Evolutionary conservation across 1,140 invertebrate species (phyloP).

Genomic region (Frieseomelitta varia): DNA sequence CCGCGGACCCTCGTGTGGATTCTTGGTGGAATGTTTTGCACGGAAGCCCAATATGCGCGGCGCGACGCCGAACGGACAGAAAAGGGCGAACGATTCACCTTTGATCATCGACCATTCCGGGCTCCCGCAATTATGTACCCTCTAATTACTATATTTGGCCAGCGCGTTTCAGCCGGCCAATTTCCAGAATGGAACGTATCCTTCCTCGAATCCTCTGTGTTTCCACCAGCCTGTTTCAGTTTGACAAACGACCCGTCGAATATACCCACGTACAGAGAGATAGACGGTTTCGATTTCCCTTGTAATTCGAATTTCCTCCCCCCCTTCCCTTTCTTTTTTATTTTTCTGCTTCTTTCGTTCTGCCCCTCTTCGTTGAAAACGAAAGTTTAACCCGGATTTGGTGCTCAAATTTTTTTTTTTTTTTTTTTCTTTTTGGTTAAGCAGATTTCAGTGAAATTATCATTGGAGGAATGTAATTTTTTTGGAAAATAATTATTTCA

Average conservation of each 20-base stretch:
- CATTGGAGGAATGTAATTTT: neutral
- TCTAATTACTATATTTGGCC: conserved; percentile 47
- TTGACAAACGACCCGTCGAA: conserved; percentile 15
- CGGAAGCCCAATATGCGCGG: conserved; percentile 16
- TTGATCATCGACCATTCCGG: conserved; percentile 41
- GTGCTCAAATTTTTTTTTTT: neutral
- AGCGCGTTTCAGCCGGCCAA: conserved; percentile 17
- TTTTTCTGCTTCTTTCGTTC: neutral
- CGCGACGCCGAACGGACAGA: conserved; percentile 24
- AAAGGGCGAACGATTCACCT: conserved; percentile 41
- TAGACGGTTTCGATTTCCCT: neutral
- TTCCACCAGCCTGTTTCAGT: neutral
- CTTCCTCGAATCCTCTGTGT: conserved; percentile 28
- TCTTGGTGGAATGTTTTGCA: conserved; percentile 26
- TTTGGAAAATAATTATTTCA: too few species aligned
- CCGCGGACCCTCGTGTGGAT: conserved; percentile 20
- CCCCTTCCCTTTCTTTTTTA: neutral
- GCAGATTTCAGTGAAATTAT: neutral
- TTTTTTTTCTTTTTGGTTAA: neutral
- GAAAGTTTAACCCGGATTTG: too few species aligned
- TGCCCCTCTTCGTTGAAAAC: neutral
- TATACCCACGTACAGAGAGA: neutral
- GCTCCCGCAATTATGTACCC: conserved; percentile 43
- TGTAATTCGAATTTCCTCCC: neutral
- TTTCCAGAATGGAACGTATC: conserved; percentile 15